Evolutionary conservation across 2,113 vertebrate genomes (phyloP), one percentile per base, ranked within the genome.

Genomic region (Myanophis thanlyinensis): DNA sequence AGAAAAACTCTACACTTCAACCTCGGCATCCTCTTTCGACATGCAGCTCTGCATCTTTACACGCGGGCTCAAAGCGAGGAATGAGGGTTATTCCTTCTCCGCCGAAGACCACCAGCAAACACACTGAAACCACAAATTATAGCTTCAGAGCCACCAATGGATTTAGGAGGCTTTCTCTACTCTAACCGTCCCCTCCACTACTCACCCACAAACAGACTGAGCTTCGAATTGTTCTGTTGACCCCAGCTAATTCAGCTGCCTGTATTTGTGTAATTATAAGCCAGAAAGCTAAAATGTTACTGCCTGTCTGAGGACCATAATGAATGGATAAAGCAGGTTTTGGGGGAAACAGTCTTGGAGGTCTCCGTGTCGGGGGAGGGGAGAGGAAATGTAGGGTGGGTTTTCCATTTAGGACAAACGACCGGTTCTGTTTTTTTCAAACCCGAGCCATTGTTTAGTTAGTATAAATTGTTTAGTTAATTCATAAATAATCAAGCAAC

Each of bases 91-190:
- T 49, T 89, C 88, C 54, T 92, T 92, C 53, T 53, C 89, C 85
- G 40, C 20, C 5, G 85, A 1, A 3, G 85, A 95, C 94, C 95
- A 88, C 89, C 94, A 92, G n/a, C 95, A 95, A 89, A 89, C 80
- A 62, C 44, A n/a, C 95, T 94, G 90, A 94, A 88, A 25, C 93
- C 85, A 85, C 93, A 88, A 92, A 96, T 93, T 96, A 96, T 92
- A 95, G 94, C 92, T 94, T 95, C 93, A 95, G 96, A 95, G 91
- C 56, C 0, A 94, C 53, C 0, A 0, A 27, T 13, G 27, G 85
- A 92, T 93, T 86, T 86, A 94, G 94, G 91, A 91, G 91, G 94
- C 84, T 93, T 95, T 87, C 92, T 54, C 67, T 89, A 90, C 85
- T 89, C 85, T n/a, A 84, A 11, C 49, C 94, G 94, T 95, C 89